Conservation (phyloP, 2,797 vertebrate genomes). For the Dipus sagitta region DNA sequence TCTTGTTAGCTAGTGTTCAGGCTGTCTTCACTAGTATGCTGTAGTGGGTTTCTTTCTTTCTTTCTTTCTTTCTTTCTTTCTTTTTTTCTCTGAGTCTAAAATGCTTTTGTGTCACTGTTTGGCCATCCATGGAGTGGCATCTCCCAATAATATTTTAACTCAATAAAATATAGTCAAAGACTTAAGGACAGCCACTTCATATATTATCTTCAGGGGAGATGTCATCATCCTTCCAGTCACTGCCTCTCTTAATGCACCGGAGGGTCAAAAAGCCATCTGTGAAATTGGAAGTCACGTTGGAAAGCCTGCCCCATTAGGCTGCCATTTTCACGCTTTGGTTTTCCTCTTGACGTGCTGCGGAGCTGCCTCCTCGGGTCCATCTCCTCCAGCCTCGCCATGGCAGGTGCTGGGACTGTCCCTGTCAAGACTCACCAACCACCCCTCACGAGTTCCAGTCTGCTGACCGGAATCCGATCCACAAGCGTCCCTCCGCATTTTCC, state of each 20-base stretch:
- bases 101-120: constrained; percentile 34
- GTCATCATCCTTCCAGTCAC: constrained; percentile 51
- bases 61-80: not conserved
- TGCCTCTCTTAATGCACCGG: constrained; percentile 64
- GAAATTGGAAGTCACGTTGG: constrained; percentile 71
- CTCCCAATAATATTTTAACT: constrained; percentile 49
- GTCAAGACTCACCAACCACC: not conserved
- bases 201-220: constrained; percentile 65
- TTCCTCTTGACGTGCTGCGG: not conserved
- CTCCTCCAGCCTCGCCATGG: not conserved
- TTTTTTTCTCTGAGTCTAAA: not conserved
- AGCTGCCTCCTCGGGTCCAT: not conserved
- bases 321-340: constrained; percentile 32
- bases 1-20: not conserved
- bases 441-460: constrained; percentile 11
- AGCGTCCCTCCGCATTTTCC: constrained; percentile 23
- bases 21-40: not conserved
- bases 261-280: constrained; percentile 73
- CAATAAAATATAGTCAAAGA: constrained; percentile 53
- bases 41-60: not conserved
- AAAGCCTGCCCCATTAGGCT: constrained; percentile 61
- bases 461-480: constrained; percentile 18
- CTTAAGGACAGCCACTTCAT: constrained; percentile 43
- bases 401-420: not conserved
- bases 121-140: not conserved